Percentiles rank a stretch among this genome's conserved stretches.
Evolutionary conservation across 1,140 invertebrate genomes (phyloP).

Genomic region (Bombus difficillimus): DNA sequence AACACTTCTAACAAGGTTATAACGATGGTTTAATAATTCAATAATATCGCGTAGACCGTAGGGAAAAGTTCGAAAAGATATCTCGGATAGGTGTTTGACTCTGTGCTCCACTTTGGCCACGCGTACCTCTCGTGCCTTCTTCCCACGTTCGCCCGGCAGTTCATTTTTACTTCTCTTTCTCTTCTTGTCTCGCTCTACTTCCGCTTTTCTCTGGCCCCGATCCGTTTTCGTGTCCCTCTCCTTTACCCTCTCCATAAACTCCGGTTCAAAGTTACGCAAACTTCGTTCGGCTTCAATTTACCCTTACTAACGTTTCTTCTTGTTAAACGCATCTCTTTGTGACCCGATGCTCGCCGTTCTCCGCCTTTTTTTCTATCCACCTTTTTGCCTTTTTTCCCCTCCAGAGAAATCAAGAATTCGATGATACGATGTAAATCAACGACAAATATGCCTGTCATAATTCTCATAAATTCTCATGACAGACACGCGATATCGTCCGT

Average conservation of each 20-base stretch:
- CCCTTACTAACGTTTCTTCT: constrained; percentile 76
- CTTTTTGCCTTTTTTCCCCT: background rate
- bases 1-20: constrained; percentile 33
- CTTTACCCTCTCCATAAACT: constrained; percentile 66
- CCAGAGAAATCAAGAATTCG: constrained; percentile 45
- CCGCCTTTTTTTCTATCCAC: background rate
- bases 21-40: constrained; percentile 55
- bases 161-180: constrained; percentile 17
- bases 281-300: constrained; percentile 77
- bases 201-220: background rate
- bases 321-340: constrained; percentile 69
- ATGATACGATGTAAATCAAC: background rate
- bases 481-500: background rate
- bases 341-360: constrained; percentile 28
- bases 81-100: constrained; percentile 55
- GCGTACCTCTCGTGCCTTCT: constrained; percentile 40
- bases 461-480: background rate
- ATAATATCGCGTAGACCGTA: constrained; percentile 43
- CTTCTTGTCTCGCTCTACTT: constrained; percentile 16
- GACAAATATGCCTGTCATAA: background rate
- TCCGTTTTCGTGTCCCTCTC: constrained; percentile 33
- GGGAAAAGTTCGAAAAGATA: constrained; percentile 53
- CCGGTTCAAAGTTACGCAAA: constrained; percentile 76
- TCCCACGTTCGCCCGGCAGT: constrained; percentile 33
- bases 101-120: constrained; percentile 21